Evolutionary conservation across 2,888 invertebrate genomes (phyloP), one percentile per base, ranked within the genome.

Genomic region (Caenorhabditis angaria): DNA sequence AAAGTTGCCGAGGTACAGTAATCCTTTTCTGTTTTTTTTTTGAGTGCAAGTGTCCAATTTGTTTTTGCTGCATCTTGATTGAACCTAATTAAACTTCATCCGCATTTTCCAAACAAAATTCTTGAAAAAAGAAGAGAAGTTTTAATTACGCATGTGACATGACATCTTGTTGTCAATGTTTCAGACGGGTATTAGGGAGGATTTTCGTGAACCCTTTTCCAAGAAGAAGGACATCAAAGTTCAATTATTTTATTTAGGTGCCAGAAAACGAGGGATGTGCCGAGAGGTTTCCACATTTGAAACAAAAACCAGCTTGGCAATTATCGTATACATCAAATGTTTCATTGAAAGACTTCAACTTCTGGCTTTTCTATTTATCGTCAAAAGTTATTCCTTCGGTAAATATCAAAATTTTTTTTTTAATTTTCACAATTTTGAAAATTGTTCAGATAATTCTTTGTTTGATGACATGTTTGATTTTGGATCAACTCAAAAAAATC

Each of bases 391-490:
- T 74, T 35, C 82, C 82, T 48, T 76, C 80, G 35, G 80, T 76
- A 50, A 63, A 69, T 47, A 24, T 22, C 12, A 32, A n/a, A 35
- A 35, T 14, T 35, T n/a, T 48, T 48, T 48, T 48, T 48, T 48
- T 48, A 18, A 48, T 24, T 51, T 24, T 8, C 10, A 51, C 6
- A 20, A 24, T 6, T 20, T 59, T 53, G 18, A 25, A 3, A 27
- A 12, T 22, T 28, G 65, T 74, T 28, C 68, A 81, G 81, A 68
- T 80, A 4, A 76, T 85, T n/a, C 76, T 85, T 1, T 82, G 78
- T 70, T 32, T 83, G 14, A 85, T 85, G 85, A 82, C 83, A 6
- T 73, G 83, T 25, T 55, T 84, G 29, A 81, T 85, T 41, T 57
- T 85, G 66, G 73, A 78, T 61, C 78, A 81, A 58, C 65, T 85